Conservation (phyloP, 1,140 invertebrate genomes). For the Pogonomyrmex barbatus region DNA sequence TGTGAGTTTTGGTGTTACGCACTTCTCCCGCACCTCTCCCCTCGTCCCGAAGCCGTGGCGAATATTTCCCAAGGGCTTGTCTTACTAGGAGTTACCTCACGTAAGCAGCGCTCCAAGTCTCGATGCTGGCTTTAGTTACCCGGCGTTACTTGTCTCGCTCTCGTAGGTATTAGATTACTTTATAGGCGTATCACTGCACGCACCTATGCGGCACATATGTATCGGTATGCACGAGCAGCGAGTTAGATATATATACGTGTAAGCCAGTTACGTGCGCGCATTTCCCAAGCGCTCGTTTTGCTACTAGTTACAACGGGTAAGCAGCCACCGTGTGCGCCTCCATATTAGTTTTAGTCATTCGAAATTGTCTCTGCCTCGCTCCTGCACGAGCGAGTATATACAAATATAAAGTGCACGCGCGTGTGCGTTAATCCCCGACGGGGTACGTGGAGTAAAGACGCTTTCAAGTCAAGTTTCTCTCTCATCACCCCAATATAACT, state of each 20-base stretch:
- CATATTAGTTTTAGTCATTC: slow-evolving; percentile 63
- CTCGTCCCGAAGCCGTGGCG: neutral
- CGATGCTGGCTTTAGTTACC: slow-evolving; percentile 53
- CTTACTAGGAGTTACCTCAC: slow-evolving; percentile 61
- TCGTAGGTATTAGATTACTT: slow-evolving; percentile 62
- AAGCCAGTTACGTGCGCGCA: slow-evolving; percentile 63
- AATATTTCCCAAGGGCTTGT: slow-evolving; percentile 61
- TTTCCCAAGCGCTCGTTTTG: slow-evolving; percentile 61
- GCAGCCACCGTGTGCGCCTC: slow-evolving; percentile 41
- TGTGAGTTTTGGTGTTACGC: slow-evolving; percentile 47
- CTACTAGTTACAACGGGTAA: slow-evolving; percentile 61
- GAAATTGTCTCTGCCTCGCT: slow-evolving; percentile 44
- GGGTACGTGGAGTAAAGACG: neutral
- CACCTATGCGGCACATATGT: slow-evolving; percentile 55
- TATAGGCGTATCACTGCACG: slow-evolving; percentile 63
- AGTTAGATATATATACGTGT: slow-evolving; percentile 54
- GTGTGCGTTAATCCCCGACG: neutral
- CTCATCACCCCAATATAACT: neutral
- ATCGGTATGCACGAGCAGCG: slow-evolving; percentile 59
- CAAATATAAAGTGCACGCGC: neutral
- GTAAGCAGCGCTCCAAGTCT: slow-evolving; percentile 45
- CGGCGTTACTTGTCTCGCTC: slow-evolving; percentile 42
- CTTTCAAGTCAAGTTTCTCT: slow-evolving; percentile 1
- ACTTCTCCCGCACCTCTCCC: no score
- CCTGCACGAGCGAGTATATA: neutral